A percentile compares a stretch with the other conserved stretches of the same genome.
These are phyloP conservation scores for Platycercus adscitus DNA, from an alignment of 2,113 vertebrate species.

Conservation along the genomic window DNA sequence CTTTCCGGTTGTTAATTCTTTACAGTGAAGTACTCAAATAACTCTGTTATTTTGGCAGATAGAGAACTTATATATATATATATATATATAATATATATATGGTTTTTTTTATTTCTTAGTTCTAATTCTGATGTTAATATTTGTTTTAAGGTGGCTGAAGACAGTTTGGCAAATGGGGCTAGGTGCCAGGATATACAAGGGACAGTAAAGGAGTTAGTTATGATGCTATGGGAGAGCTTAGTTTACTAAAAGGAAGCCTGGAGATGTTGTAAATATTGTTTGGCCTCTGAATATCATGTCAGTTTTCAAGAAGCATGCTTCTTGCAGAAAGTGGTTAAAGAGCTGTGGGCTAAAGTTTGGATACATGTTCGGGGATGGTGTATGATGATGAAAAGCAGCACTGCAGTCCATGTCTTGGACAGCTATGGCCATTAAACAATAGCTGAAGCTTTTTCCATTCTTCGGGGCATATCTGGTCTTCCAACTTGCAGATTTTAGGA, in stretches of 20 bases:
- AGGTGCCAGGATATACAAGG: background rate
- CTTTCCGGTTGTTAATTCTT: background rate
- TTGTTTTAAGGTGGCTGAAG: background rate
- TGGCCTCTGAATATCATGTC: background rate
- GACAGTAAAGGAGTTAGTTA: background rate
- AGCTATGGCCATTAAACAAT: background rate
- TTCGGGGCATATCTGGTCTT: background rate
- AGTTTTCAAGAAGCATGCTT: background rate
- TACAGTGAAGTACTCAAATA: background rate
- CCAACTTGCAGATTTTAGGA: constrained; percentile 12
- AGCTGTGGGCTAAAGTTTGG: background rate
- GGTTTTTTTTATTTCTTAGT: background rate
- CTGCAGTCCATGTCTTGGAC: background rate
- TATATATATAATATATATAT: no score
- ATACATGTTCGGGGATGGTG: background rate
- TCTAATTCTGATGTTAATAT: background rate
- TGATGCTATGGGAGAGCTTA: background rate
- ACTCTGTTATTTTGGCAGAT: background rate
- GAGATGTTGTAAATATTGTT: background rate
- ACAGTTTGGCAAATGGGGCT: background rate
- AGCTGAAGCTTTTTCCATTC: background rate
- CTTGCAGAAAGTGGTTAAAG: background rate
- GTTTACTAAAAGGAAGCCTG: background rate
- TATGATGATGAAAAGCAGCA: background rate
- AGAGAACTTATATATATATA: background rate